Evolutionary conservation across 92 coral and sea anemone genomes (phyloP), one percentile per base, ranked within the genome.

Genomic region (Bergia puertoricense): DNA sequence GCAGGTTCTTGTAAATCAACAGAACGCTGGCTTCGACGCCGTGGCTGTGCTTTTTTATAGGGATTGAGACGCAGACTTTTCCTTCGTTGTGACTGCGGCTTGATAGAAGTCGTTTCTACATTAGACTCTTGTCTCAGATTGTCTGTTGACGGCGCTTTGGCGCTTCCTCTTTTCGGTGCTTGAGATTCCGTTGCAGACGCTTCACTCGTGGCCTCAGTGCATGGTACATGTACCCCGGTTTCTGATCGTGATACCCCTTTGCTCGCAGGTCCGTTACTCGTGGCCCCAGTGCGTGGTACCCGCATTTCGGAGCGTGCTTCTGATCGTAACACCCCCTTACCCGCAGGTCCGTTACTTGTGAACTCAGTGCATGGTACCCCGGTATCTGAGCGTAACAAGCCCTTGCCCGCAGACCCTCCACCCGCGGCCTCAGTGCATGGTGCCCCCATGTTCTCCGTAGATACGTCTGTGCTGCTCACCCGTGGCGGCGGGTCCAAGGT

Each of bases 61-160:
- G 87, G 87, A 18, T 72, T 74, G 42, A 66, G 87, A 14, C 87
- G 77, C 7, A 36, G 8, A 56, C 87, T 84, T 84, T 84, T 84
- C 13, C 87, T 69, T 3, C 87, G 79, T 8, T 57, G 74, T 39
- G 46, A 7, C 51, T 48, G 79, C 77, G 65, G 36, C 14, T 73
- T 84, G 36, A 54, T 0, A 5, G 66, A 40, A 11, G 78, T 20
- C 38, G 5, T 51, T 45, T 44, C 87, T 50, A 71, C 77, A 6
- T 48, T 41, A 44, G 86, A 44, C 14, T 13, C 40, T 48, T 84
- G 43, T 36, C 42, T 84, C 40, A 1, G 8, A 23, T 0, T 54
- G 3, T 84, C 77, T 30, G 18, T 8, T 23, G 85, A 9, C 22
- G 51, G 39, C 16, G n/a, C 76, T 36, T 38, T 46, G 11, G 43